Evolutionary conservation across 2,113 vertebrate species (phyloP), one percentile per base, ranked within the genome.

Genomic region (Cinclus cinclus): DNA sequence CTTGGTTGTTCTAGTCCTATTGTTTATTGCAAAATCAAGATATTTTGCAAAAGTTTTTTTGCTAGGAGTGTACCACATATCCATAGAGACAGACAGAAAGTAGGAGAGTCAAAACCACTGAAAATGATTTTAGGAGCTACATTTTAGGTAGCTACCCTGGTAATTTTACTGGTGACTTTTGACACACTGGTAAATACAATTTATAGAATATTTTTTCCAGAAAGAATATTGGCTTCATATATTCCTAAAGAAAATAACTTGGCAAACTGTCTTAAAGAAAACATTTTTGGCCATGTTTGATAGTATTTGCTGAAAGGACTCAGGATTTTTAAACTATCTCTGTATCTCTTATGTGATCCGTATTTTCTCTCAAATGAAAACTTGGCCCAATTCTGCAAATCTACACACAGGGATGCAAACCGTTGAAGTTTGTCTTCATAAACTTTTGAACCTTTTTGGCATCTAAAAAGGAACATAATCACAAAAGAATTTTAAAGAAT

Each of bases 401-500:
- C 24, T 70, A 37, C 31, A 37, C 17, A 46, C 7, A 75, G 0
- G 68, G 19, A 71, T 3, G 24, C 53, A 93, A 76, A 77, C 12
- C 0, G 1, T 68, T 89, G 60, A 75, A 94, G 65, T 77, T 47
- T 88, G 53, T 62, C 87, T 91, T 90, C 25, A 17, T 74, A 91
- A 92, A 91, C 82, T 89, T 95, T 91, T 94, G 93, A 96, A 86
- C 82, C 3, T 28, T 90, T 74, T 35, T 70, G 52, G 19, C 42
- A 84, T 75, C 37, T 79, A 67, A 50, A 92, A 84, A 64, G 62
- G 83, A 92, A 92, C n/a, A 67, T 0, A 11, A 39, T 79, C 58
- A 95, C 67, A 69, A 73, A 89, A 84, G 23, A 79, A 62, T 73
- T 92, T 86, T 91, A 46, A 59, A 90, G 81, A 90, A 92, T 75